Evolutionary conservation across 2,888 invertebrate genomes (phyloP), one percentile per base, ranked within the genome.

Genomic region (Phengaris alcon): DNA sequence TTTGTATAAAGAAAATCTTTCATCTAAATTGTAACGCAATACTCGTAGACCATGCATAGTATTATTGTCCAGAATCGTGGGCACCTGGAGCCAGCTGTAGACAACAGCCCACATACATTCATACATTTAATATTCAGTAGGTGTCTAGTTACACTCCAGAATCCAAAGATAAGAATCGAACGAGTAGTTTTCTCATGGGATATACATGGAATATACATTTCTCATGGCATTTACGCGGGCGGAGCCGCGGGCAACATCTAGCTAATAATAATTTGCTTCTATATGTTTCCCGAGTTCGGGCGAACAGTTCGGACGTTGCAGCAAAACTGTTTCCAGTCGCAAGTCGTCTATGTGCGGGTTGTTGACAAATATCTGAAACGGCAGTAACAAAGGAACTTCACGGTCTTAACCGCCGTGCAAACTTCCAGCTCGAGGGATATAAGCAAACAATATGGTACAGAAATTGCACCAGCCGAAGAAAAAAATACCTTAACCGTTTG

Each of bases 401-500:
- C 75, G 73, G 54, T 68, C 68, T 73, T 57, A 73, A 75, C 73
- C 73, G 68, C 76, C 76, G 75, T 68, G 77, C 75, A 73, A 74
- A 76, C 75, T 75, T 73, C 78, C 59, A 73, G 74, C 77, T 79
- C 76, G 76, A 76, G 76, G 77, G 74, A 77, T 77, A 77, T 78
- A 83, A 86, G 83, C 82, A 79, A 69, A 69, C 75, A 70, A 70
- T 57, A 70, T 8, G 22, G 35, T n/a, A 35, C 55, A 55, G 57
- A 54, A 74, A 54, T 46, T 15, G 10, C 35, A 35, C 35, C 3
- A 9, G 10, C 13, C 22, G 10, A 59, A 57, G 35, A 64, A 13
- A 64, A 74, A 35, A 12, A 51, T 48, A 64, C 15, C 9, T 22
- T 74, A 64, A 12, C 13, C 6, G 51, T 51, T 57, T 2, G 51